A percentile compares a stretch with the other conserved stretches of the same genome.
Evolutionary conservation across 2,888 invertebrate genomes (phyloP).

Genomic region (Melangyna quadrimaculata): DNA sequence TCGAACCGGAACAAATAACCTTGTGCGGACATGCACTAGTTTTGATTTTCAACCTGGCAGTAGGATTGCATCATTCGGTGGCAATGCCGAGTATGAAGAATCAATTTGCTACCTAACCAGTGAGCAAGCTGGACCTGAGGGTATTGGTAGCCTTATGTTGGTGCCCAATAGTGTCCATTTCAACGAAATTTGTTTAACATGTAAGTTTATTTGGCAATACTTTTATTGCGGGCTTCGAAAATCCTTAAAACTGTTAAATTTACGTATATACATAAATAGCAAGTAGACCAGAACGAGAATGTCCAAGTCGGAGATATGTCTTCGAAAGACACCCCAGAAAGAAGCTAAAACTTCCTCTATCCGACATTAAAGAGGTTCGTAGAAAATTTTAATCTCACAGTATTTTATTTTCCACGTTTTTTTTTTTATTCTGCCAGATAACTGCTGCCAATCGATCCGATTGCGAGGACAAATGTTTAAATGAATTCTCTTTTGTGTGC

Average conservation of each 20-base stretch:
- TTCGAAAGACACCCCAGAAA: conserved; percentile 94
- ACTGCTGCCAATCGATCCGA: conserved; percentile 93
- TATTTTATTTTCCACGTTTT: background rate
- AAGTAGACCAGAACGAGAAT: conserved; percentile 92
- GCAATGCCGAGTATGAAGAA: conserved; percentile 92
- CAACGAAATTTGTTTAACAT: conserved; percentile 93
- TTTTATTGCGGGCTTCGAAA: background rate
- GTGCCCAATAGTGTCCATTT: conserved; percentile 95
- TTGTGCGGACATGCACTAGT: conserved; percentile 92
- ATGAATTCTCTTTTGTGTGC: conserved; percentile 94
- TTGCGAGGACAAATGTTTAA: conserved; percentile 94
- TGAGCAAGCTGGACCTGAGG: conserved; percentile 93
- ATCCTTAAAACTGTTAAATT: background rate
- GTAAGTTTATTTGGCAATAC: conserved; percentile 83
- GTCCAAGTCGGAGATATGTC: conserved; percentile 92
- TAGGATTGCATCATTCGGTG: conserved; percentile 90
- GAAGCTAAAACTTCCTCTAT: conserved; percentile 89
- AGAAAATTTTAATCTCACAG: background rate
- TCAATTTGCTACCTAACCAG: conserved; percentile 92
- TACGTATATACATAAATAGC: conserved; percentile 81
- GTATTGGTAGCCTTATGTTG: conserved; percentile 93
- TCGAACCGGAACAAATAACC: conserved; percentile 88
- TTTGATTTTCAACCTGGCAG: conserved; percentile 96
- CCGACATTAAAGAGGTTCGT: conserved; percentile 90
- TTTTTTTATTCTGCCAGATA: conserved; percentile 74